Conservation (phyloP, 2,888 invertebrate species). For the Mactromeris polynyma region DNA sequence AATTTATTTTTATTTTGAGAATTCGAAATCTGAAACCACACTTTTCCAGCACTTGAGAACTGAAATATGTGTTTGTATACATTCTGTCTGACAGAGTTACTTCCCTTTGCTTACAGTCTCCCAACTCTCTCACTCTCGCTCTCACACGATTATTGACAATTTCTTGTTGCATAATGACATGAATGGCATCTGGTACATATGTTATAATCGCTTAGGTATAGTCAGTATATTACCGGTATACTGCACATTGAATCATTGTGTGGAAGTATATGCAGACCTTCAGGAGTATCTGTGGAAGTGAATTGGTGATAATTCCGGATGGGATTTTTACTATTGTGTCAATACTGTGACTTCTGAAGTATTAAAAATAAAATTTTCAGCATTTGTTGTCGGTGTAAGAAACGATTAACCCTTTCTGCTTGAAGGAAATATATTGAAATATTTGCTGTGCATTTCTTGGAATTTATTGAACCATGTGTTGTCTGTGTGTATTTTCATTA, state of each 20-base stretch:
- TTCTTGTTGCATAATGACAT: constrained; percentile 44
- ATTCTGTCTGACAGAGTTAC: not conserved
- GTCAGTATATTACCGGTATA: not conserved
- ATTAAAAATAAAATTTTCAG: not conserved
- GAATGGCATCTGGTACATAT: constrained; percentile 11
- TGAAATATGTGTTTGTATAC: too few species aligned
- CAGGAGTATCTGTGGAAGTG: not conserved
- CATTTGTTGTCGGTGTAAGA: not conserved
- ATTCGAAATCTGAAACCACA: too few species aligned
- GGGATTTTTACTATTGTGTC: not conserved
- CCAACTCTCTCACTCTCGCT: not conserved
- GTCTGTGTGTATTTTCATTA: not conserved
- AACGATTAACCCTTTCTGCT: not conserved
- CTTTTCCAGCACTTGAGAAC: too few species aligned
- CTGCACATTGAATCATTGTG: not conserved
- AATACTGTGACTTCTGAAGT: not conserved
- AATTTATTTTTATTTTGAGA: too few species aligned
- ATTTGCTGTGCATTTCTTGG: not conserved
- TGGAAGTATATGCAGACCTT: too few species aligned
- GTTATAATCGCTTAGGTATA: not conserved
- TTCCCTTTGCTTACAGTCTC: not conserved
- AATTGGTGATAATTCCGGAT: not conserved
- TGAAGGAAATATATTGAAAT: not conserved
- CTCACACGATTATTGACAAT: constrained; percentile 30
- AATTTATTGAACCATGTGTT: not conserved